Evolutionary conservation across 2,113 vertebrate species (phyloP), one percentile per base, ranked within the genome.

Genomic region (Aleadryas rufinucha): DNA sequence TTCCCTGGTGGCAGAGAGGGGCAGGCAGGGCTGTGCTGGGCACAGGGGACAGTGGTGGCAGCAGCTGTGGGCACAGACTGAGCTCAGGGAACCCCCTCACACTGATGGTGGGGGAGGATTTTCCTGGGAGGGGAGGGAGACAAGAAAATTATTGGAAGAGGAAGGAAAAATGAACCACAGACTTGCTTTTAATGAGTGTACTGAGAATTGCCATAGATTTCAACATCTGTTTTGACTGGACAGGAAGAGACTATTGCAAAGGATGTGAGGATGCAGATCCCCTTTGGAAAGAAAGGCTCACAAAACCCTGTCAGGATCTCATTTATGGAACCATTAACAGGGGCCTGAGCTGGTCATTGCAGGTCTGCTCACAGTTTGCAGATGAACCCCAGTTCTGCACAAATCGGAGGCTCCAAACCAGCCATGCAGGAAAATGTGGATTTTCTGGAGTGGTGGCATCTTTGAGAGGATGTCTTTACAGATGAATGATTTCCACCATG

Each of bases 81-180:
- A 37, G 59, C 42, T 57, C 50, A 35, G 72, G 5, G 9, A 22
- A 64, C 13, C 8, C 11, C 2, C 2, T 78, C 50, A 20, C 0
- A 0, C 49, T 50, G 27, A 15, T 0, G 3, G 10, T 6, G 17
- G 7, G 12, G 20, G 12, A 70, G n/a, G 16, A 6, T 53, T 70
- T 16, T 27, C 28, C 68, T 57, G 52, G 23, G 42, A 89, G 4
- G 42, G 10, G 12, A 80, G 42, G 4, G 10, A 64, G 66, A 50
- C n/a, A 42, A 60, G 14, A 33, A 86, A 90, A 59, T 16, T 22
- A 17, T 76, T 44, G 59, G 27, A 70, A 80, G 27, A 80, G 54
- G 83, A 95, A 90, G 33, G 8, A 45, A 56, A 89, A 90, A 39
- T 2, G 8, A 88, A 22, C 16, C 68, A n/a, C 56, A 27, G 44